A percentile compares a stretch with the other conserved stretches of the same genome.
Evolutionary conservation across 2,888 invertebrate genomes (phyloP).

Genomic region (Eudasyphora cyanicolor): DNA sequence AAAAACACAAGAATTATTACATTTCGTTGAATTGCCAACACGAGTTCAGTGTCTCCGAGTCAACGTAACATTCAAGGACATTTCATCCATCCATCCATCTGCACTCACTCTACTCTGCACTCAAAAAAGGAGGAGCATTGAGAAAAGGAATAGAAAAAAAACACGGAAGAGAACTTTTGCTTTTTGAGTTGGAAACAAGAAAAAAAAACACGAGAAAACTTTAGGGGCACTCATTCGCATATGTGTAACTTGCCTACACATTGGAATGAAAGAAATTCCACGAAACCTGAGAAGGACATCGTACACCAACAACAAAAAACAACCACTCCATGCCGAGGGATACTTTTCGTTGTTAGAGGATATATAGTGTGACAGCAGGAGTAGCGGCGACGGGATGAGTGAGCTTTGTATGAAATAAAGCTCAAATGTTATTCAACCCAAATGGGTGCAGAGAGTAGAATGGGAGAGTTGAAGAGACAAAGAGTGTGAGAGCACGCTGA

Average conservation of each 20-base stretch:
- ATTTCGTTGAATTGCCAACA: constrained; percentile 63
- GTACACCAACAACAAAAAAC: constrained; percentile 13
- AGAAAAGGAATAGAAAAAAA: not conserved
- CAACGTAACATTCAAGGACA: constrained; percentile 65
- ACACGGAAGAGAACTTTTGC: constrained; percentile 17
- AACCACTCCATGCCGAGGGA: not conserved
- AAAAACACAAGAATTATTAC: constrained; percentile 70
- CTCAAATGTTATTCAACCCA: not conserved
- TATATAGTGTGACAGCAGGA: not conserved
- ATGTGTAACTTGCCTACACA: not conserved
- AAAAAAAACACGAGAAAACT: not conserved
- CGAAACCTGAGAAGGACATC: too few relatives aligned
- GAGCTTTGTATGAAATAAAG: constrained; percentile 24
- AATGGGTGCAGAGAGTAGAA: not conserved
- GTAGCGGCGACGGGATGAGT: not conserved
- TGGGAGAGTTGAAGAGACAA: not conserved
- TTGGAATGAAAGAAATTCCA: not conserved
- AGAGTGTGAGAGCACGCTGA: not conserved
- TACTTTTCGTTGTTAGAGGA: not conserved
- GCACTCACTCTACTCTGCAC: not conserved
- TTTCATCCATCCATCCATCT: constrained; percentile 8
- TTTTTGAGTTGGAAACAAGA: constrained; percentile 7
- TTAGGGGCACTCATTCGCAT: not conserved
- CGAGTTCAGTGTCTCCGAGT: constrained; percentile 41
- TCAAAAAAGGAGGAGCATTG: not conserved